Conservation (phyloP, 2,113 vertebrate species). For the Salvelinus fontinalis region DNA sequence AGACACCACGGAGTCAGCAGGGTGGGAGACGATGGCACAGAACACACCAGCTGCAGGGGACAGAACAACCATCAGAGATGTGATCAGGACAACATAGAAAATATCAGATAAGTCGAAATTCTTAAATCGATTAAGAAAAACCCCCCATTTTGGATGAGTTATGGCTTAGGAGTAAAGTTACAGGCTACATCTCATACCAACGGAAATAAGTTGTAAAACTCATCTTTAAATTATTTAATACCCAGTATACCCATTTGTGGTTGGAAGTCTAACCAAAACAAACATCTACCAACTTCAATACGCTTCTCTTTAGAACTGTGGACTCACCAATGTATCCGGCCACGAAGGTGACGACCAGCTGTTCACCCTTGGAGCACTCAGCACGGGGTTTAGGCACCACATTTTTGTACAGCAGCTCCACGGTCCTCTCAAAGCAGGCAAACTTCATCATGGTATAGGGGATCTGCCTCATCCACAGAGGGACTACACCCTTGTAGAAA, state of each 20-base stretch:
- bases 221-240: too few relatives aligned
- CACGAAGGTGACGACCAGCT: slow-evolving; percentile 93
- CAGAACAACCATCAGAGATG: not conserved
- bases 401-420: slow-evolving; percentile 91
- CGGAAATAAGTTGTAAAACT: too few relatives aligned
- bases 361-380: slow-evolving; percentile 90
- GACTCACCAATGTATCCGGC: slow-evolving; percentile 96
- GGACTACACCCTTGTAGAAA: slow-evolving; percentile 97
- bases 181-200: too few relatives aligned
- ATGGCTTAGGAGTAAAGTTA: too few relatives aligned
- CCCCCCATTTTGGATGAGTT: too few relatives aligned
- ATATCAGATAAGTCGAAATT: too few relatives aligned
- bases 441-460: slow-evolving; percentile 99
- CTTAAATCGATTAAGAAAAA: too few relatives aligned
- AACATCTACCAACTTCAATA: too few relatives aligned
- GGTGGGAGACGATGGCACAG: slow-evolving; percentile 85
- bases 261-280: not conserved
- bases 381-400: slow-evolving; percentile 94
- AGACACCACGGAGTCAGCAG: slow-evolving; percentile 85
- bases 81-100: not conserved
- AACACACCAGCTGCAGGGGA: slow-evolving; percentile 80
- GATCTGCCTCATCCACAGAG: slow-evolving; percentile 99
- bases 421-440: slow-evolving; percentile 96
- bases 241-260: not conserved
- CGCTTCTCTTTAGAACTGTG: not conserved